These are phyloP conservation scores for Thripadectes ignobilis DNA, from an alignment of 2,797 vertebrate species.

Conservation along the genomic window DNA sequence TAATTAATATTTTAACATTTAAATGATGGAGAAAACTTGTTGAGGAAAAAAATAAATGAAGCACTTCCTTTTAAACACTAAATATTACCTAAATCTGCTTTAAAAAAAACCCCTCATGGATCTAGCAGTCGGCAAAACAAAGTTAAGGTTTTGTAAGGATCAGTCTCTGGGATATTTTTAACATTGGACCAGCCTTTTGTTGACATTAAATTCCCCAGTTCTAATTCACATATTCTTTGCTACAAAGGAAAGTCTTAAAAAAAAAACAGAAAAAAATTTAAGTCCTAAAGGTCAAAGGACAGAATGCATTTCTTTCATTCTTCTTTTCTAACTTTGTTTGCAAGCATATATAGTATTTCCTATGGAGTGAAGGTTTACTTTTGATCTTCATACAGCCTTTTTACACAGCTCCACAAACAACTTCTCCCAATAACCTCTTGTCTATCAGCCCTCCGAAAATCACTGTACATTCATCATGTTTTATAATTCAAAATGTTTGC, in stretches of 20 bases:
- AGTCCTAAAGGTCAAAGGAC: background rate
- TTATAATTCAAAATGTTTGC: background rate
- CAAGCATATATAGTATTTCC: background rate
- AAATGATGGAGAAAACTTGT: background rate
- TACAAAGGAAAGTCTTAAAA: background rate
- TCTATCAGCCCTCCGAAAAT: background rate
- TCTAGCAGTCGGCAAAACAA: background rate
- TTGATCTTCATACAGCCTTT: background rate
- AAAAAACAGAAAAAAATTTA: background rate
- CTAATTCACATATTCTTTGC: background rate
- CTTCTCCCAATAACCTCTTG: background rate
- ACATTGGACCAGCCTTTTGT: background rate
- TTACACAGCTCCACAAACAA: background rate
- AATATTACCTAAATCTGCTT: background rate
- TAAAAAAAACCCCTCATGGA: background rate
- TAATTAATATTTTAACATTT: background rate
- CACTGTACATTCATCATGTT: fast-evolving
- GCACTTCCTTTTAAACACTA: background rate
- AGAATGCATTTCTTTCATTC: background rate
- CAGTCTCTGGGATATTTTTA: background rate
- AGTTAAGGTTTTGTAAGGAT: background rate
- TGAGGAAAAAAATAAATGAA: background rate
- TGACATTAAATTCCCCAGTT: background rate
- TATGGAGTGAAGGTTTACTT: background rate
- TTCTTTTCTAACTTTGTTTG: background rate